These are phyloP conservation scores for Pogonognathellus flavescens DNA, from an alignment of 1,140 invertebrate genomes.

Conservation along the genomic window DNA sequence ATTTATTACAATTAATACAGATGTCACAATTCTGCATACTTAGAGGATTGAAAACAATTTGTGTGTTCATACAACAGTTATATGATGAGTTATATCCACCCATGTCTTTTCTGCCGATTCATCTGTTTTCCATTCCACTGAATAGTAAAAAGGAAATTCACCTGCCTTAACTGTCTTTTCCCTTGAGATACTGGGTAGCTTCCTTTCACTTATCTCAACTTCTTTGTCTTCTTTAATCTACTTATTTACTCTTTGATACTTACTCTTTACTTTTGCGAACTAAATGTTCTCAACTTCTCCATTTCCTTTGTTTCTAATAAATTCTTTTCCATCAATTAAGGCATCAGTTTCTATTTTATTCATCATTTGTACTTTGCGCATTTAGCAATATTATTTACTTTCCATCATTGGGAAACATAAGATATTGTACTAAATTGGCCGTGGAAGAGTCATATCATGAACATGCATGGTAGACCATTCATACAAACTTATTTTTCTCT, in stretches of 20 bases:
- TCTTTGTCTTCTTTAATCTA: not conserved
- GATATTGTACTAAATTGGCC: no score
- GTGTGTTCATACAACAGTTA: no score
- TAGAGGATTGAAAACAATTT: no score
- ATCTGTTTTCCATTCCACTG: not conserved
- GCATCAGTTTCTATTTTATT: slow-evolving; percentile 10
- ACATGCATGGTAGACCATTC: no score
- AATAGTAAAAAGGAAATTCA: not conserved
- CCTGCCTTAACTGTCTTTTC: not conserved
- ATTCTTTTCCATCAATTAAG: slow-evolving; percentile 15
- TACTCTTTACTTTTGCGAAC: not conserved
- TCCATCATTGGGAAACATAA: no score
- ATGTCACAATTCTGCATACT: no score
- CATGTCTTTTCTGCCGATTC: not conserved
- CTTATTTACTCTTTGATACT: not conserved
- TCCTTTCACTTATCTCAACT: slow-evolving; percentile 22
- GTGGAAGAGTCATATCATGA: no score
- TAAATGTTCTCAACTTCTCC: not conserved
- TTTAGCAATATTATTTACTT: not conserved
- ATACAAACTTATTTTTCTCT: no score
- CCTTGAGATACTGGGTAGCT: slow-evolving; percentile 27
- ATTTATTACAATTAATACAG: no score
- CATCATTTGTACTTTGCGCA: not conserved
- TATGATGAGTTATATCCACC: no score
- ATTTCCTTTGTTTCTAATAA: not conserved